Percentiles rank a stretch among this genome's conserved stretches.
Evolutionary conservation across 2,113 vertebrate genomes (phyloP).

Genomic region (Lasiurus borealis): DNA sequence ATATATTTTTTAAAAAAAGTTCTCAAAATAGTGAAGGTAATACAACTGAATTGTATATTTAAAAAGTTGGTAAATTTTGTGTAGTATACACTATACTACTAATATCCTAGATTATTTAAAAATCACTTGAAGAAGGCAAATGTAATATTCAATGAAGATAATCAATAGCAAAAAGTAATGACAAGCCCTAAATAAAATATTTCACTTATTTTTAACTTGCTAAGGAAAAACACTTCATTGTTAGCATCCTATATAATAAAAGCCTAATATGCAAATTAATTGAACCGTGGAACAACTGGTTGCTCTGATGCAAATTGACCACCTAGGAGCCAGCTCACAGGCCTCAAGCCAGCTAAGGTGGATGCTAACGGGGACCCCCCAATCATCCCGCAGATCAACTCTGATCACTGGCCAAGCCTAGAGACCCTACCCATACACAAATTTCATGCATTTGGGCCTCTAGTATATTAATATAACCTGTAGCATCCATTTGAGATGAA

Average conservation of each 20-base stretch:
- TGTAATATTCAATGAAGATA: background rate
- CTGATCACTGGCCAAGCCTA: no score
- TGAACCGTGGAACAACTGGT: no score
- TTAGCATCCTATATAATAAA: background rate
- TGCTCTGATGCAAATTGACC: no score
- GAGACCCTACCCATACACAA: no score
- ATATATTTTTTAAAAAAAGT: no score
- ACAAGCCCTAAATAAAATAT: conserved; percentile 36
- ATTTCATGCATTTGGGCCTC: no score
- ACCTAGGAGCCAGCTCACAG: no score
- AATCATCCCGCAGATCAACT: no score
- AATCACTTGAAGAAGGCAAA: conserved; percentile 53
- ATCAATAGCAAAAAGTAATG: conserved; percentile 24
- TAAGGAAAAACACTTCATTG: background rate
- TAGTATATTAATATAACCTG: background rate
- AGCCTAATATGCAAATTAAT: no score
- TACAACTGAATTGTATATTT: background rate
- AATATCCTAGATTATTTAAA: conserved; percentile 25
- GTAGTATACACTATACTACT: background rate
- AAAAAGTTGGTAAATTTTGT: background rate
- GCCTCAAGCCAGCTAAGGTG: no score
- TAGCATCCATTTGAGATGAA: background rate
- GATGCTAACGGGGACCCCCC: no score
- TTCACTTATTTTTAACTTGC: conserved; percentile 21
- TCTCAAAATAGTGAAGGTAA: background rate